A percentile compares a stretch with the other conserved stretches of the same genome.
Evolutionary conservation across 2,888 invertebrate species (phyloP).

Genomic region (Polietes domitor): DNA sequence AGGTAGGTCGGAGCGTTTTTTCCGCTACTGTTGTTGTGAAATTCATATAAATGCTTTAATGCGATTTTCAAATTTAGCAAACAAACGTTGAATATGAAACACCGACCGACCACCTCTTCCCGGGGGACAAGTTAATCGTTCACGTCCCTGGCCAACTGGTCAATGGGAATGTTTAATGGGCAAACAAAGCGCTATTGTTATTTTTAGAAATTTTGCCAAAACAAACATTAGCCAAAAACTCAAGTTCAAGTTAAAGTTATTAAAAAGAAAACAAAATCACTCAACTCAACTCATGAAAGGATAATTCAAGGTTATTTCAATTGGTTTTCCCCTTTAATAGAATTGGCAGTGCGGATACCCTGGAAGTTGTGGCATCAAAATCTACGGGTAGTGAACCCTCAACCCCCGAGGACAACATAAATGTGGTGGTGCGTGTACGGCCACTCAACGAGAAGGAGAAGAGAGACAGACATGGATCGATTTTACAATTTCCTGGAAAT

Average conservation of each 20-base stretch:
- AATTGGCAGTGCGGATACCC: constrained; percentile 80
- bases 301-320: constrained; percentile 35
- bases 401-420: constrained; percentile 89
- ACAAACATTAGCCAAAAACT: constrained; percentile 37
- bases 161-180: background rate
- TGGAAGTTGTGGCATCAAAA: constrained; percentile 80
- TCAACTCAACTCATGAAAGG: constrained; percentile 59
- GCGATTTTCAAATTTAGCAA: constrained; percentile 42
- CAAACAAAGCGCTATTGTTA: background rate
- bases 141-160: background rate
- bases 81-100: constrained; percentile 43
- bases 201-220: constrained; percentile 26
- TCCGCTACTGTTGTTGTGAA: background rate
- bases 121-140: background rate
- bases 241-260: constrained; percentile 74
- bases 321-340: constrained; percentile 67
- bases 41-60: constrained; percentile 29
- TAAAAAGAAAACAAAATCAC: constrained; percentile 46
- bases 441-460: constrained; percentile 90
- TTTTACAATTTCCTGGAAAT: constrained; percentile 92
- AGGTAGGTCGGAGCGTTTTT: background rate
- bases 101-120: background rate
- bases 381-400: constrained; percentile 80
- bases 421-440: constrained; percentile 92
- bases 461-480: constrained; percentile 85